phyloP scores from a whole-genome alignment of 2,888 invertebrate genomes.

The Ganaspis brasiliensis region DNA sequence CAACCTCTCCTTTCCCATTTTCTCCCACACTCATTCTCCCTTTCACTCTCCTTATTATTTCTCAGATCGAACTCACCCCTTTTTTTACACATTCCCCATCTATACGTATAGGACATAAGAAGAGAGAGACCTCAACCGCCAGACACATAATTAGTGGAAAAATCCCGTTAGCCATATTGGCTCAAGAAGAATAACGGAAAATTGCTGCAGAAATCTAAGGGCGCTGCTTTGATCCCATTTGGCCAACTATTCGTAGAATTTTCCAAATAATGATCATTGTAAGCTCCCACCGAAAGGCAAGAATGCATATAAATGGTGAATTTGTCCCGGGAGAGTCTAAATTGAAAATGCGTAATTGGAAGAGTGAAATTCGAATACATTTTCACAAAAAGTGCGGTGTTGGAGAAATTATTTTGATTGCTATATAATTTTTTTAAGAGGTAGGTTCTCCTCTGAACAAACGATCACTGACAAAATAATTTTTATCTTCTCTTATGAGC shows the following conservation, averaged over 20 bases:
- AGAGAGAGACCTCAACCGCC: constrained; percentile 45
- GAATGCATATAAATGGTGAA: no score
- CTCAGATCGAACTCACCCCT: constrained; percentile 50
- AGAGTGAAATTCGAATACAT: no score
- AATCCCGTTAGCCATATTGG: constrained; percentile 59
- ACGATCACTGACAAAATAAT: constrained; percentile 53
- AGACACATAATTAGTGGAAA: constrained; percentile 68
- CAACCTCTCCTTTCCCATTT: constrained; percentile 30
- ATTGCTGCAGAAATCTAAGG: constrained; percentile 58
- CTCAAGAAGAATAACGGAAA: constrained; percentile 43
- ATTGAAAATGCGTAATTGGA: constrained; percentile 13
- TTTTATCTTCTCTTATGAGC: constrained; percentile 50
- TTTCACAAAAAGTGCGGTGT: no score
- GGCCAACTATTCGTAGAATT: background rate
- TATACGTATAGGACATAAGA: constrained; percentile 52
- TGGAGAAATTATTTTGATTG: no score
- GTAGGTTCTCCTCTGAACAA: background rate
- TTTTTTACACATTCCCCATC: constrained; percentile 64
- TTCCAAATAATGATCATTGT: constrained; percentile 14
- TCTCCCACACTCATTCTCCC: constrained; percentile 43
- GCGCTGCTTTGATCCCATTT: background rate
- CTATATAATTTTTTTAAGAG: no score
- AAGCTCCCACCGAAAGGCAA: no score
- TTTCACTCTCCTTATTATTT: constrained; percentile 64
- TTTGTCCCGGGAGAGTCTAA: no score